These are phyloP conservation scores for Pemphredon lugubris DNA, from an alignment of 2,888 invertebrate genomes.

Conservation along the genomic window DNA sequence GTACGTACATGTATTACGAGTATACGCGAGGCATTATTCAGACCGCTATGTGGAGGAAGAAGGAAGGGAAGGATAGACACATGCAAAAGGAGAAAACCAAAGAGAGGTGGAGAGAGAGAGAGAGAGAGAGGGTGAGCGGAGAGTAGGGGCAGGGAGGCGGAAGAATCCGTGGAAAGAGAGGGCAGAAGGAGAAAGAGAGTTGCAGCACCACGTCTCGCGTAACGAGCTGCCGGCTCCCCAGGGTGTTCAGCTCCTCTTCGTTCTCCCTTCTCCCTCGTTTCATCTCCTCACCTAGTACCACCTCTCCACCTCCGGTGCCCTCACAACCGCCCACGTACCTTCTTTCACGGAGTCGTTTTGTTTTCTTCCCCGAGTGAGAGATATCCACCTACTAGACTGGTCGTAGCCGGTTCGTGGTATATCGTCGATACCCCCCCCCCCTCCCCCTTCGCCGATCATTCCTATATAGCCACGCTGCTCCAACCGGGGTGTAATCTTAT, in stretches of 20 bases:
- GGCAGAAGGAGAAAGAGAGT: slow-evolving; percentile 66
- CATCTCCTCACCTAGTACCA: slow-evolving; percentile 55
- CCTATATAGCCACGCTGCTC: not conserved
- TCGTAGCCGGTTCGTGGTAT: slow-evolving; percentile 35
- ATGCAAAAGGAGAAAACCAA: slow-evolving; percentile 35
- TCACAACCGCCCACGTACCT: slow-evolving; percentile 54
- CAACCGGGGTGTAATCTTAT: slow-evolving; percentile 13
- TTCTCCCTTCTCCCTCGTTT: slow-evolving; percentile 47
- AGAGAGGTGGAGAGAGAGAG: slow-evolving; percentile 47
- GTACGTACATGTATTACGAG: slow-evolving; percentile 30
- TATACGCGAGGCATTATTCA: slow-evolving; percentile 72
- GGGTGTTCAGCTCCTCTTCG: slow-evolving; percentile 74
- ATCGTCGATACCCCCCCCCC: slow-evolving; percentile 33
- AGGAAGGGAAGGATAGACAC: slow-evolving; percentile 43
- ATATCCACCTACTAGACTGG: slow-evolving; percentile 63
- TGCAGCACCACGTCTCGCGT: slow-evolving; percentile 77
- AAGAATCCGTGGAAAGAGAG: slow-evolving; percentile 47
- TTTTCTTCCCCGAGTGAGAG: slow-evolving; percentile 66
- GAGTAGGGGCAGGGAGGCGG: slow-evolving; percentile 35
- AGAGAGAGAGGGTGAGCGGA: slow-evolving; percentile 38
- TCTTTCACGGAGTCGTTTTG: slow-evolving; percentile 66
- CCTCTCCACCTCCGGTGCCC: slow-evolving; percentile 46
- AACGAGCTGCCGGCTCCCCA: slow-evolving; percentile 80
- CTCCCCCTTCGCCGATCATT: slow-evolving; percentile 28
- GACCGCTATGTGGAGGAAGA: slow-evolving; percentile 58